Evolutionary conservation across 2,113 vertebrate species (phyloP).

Genomic region (Raphicerus campestris): DNA sequence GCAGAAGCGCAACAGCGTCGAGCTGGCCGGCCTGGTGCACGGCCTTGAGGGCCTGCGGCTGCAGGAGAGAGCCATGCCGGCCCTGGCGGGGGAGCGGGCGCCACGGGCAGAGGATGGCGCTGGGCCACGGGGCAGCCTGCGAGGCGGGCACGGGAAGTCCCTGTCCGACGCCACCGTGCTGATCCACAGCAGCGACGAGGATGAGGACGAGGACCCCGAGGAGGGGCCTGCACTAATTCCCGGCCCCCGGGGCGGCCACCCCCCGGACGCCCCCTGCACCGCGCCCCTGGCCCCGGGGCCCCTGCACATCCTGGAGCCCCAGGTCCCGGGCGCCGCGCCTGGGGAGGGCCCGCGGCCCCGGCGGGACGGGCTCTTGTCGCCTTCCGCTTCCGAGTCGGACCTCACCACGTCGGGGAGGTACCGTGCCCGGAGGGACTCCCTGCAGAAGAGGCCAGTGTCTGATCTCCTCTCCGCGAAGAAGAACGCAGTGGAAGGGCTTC

Average conservation of each 20-base stretch:
- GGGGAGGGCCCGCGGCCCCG: conserved; percentile 76
- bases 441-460: conserved; percentile 91
- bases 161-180: conserved; percentile 97
- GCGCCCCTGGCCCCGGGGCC: conserved; percentile 75
- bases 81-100: conserved; percentile 83
- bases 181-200: conserved; percentile 96
- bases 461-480: conserved; percentile 91
- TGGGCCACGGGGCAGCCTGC: conserved; percentile 72
- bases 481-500: conserved; percentile 90
- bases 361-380: conserved; percentile 84
- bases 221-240: conserved; percentile 82
- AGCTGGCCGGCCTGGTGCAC: conserved; percentile 90
- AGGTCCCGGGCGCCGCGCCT: conserved; percentile 68
- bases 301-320: conserved; percentile 86
- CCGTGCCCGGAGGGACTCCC: conserved; percentile 86
- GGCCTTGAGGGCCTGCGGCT: conserved; percentile 90
- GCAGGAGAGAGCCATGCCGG: conserved; percentile 89
- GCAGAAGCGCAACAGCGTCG: conserved; percentile 95
- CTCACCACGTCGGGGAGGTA: conserved; percentile 86
- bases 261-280: conserved; percentile 82
- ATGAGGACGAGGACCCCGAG: conserved; percentile 89
- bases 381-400: conserved; percentile 93
- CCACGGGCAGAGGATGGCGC: conserved; percentile 67
- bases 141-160: conserved; percentile 93
- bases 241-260: conserved; percentile 76